phyloP scores from a whole-genome alignment of 2,888 invertebrate genomes.

The Coecobrya sp. region DNA sequence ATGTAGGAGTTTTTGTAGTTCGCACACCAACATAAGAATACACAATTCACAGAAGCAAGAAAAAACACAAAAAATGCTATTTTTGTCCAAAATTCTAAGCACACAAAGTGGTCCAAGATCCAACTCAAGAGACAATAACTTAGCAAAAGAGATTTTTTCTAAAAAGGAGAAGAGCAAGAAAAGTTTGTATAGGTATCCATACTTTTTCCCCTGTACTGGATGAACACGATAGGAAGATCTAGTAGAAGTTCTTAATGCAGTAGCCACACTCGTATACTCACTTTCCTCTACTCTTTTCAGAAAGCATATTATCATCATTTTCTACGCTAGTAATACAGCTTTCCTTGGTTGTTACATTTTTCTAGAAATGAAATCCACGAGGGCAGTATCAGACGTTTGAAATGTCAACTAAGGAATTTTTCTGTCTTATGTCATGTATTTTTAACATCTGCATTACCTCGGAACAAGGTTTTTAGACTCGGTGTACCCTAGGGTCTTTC shows the following conservation, averaged over 20 bases:
- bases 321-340: not conserved
- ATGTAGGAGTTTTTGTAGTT: not conserved
- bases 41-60: not conserved
- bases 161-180: not conserved
- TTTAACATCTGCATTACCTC: conserved; percentile 29
- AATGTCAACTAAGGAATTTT: conserved; percentile 49
- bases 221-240: not conserved
- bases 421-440: conserved; percentile 13
- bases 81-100: conserved; percentile 25
- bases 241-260: not conserved
- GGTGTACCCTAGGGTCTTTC: conserved; percentile 17
- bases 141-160: not conserved
- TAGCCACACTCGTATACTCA: not conserved
- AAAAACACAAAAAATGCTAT: conserved; percentile 35
- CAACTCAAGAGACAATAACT: conserved; percentile 32
- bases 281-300: not conserved
- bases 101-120: not conserved
- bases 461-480: not conserved
- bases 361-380: conserved; percentile 39
- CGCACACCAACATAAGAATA: not conserved
- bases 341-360: not conserved
- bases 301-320: not conserved
- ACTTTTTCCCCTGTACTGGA: not conserved
- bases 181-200: not conserved
- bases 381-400: conserved; percentile 24